Conservation (phyloP, 2,888 invertebrate species). For the Agapostemon virescens region DNA sequence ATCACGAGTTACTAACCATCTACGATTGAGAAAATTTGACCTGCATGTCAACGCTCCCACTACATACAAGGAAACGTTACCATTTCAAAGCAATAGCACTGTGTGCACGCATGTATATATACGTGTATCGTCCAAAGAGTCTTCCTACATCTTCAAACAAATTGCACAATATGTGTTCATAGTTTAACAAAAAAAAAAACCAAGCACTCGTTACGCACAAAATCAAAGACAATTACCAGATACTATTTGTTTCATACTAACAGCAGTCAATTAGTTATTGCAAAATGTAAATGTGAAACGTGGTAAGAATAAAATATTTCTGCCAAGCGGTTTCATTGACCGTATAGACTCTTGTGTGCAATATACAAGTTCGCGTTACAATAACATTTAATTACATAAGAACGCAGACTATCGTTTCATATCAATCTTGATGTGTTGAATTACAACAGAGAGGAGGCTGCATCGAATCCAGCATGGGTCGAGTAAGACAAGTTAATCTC, state of each 20-base stretch:
- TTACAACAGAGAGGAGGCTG: background rate
- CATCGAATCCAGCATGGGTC: background rate
- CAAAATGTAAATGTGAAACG: background rate
- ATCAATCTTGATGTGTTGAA: background rate
- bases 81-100: background rate
- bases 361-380: background rate
- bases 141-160: background rate
- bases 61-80: background rate
- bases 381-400: background rate
- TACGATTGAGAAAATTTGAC: constrained; percentile 18
- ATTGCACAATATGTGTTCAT: background rate
- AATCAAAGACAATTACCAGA: background rate
- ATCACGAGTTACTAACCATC: background rate
- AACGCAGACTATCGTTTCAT: background rate
- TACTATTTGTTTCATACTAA: background rate
- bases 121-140: background rate
- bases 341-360: background rate
- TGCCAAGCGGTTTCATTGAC: background rate
- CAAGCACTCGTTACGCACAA: background rate
- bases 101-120: background rate
- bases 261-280: constrained; percentile 6
- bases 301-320: background rate
- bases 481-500: constrained; percentile 4
- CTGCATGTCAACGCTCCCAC: constrained; percentile 10
- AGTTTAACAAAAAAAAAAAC: background rate